A percentile compares a stretch with the other conserved stretches of the same genome.
phyloP scores from a whole-genome alignment of 2,888 invertebrate species.

The Polydesmus complanatus region DNA sequence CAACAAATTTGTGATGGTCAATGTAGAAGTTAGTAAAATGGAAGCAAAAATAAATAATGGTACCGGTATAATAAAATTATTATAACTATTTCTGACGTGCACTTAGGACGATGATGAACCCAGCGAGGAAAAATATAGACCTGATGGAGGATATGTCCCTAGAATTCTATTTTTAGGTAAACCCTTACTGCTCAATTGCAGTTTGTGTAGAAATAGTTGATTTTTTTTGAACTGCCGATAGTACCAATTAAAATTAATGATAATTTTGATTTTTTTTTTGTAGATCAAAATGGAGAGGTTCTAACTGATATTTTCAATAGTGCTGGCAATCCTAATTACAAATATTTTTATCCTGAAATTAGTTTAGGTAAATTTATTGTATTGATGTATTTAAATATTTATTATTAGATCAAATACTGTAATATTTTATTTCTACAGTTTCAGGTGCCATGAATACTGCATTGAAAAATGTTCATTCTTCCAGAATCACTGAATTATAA shows the following conservation, averaged over 20 bases:
- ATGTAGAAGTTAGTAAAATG: slow-evolving; percentile 33
- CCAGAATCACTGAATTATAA: too few species aligned
- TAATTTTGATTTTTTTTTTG: slow-evolving; percentile 5
- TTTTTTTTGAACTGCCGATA: background rate
- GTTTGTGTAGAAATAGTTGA: background rate
- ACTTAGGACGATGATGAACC: slow-evolving; percentile 43
- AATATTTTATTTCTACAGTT: too few species aligned
- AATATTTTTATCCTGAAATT: slow-evolving; percentile 38
- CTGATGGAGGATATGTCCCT: slow-evolving; percentile 53
- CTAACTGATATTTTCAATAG: slow-evolving; percentile 44
- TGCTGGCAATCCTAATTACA: slow-evolving; percentile 43
- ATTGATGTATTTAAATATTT: too few species aligned
- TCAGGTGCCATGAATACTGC: too few species aligned
- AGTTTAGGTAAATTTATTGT: slow-evolving; percentile 16
- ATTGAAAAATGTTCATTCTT: too few species aligned
- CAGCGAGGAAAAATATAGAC: slow-evolving; percentile 38
- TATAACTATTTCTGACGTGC: slow-evolving; percentile 2
- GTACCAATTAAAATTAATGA: background rate
- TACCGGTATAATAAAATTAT: too few species aligned
- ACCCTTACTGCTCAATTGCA: background rate
- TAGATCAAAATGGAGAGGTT: slow-evolving; percentile 41
- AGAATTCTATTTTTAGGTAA: slow-evolving; percentile 47
- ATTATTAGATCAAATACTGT: too few species aligned
- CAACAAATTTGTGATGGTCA: slow-evolving; percentile 51
- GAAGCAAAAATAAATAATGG: background rate